Evolutionary conservation across 2,888 invertebrate species (phyloP), one percentile per base, ranked within the genome.

Genomic region (Stomorhina lunata): DNA sequence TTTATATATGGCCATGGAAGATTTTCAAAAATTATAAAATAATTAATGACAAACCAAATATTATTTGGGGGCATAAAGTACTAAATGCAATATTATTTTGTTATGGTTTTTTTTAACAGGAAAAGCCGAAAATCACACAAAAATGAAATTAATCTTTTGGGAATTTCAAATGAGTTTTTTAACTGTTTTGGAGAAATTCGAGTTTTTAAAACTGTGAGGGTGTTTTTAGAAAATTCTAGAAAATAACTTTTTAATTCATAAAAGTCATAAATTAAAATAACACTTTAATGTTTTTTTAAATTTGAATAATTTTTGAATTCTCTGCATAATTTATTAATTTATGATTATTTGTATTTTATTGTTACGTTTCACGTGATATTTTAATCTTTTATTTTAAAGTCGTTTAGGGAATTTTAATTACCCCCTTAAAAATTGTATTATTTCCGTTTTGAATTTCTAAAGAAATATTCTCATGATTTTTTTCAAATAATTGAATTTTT

Each of bases 321-420:
- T n/a, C n/a, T n/a, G n/a, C n/a, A n/a, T n/a, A n/a, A n/a, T n/a
- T n/a, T n/a, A 40, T 25, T 32, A 63, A 63, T 43, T 53, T 29
- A 53, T 63, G 27, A 40, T 50, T 34, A 63, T 40, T 73, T 40
- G n/a, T 40, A 40, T 63, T 29, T 37, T 0, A 29, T 10, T 4
- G n/a, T n/a, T n/a, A n/a, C 20, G 17, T 75, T 65, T 75, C 10
- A 75, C 37, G 32, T 6, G 43, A 45, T 32, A 55, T 48, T 27
- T 3, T 27, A 63, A 75, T 27, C 32, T 55, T 7, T 80, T 80
- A 53, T 68, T 73, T 75, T 80, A 45, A 63, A 34, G n/a, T 53
- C 53, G 15, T 61, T n/a, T 40, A 59, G 25, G 45, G 66, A 73
- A 68, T 80, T 45, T 69, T 68, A 80, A 71, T 69, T 69, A 25